Evolutionary conservation across 2,888 invertebrate species (phyloP).

Genomic region (Euphydryas editha): DNA sequence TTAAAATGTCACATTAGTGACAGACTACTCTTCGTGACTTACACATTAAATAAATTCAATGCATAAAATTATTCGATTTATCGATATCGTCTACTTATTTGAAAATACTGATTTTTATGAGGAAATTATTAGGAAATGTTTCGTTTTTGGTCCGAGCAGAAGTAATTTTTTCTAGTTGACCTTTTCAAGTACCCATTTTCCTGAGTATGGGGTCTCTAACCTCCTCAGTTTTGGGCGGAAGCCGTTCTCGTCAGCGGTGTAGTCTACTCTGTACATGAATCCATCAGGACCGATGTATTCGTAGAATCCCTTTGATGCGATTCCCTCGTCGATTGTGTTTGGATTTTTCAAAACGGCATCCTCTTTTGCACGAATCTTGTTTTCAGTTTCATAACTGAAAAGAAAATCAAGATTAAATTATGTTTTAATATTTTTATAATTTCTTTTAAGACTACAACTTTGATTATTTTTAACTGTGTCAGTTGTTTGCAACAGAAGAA

Average conservation of each 20-base stretch:
- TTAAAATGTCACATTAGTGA: constrained; percentile 69
- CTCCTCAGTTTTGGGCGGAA: constrained; percentile 77
- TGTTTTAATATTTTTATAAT: constrained; percentile 1
- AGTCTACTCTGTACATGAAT: constrained; percentile 80
- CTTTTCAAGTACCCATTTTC: constrained; percentile 78
- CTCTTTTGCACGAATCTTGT: constrained; percentile 81
- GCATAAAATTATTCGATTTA: constrained; percentile 35
- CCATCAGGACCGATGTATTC: constrained; percentile 82
- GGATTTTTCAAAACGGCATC: constrained; percentile 78
- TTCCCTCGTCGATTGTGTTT: constrained; percentile 77
- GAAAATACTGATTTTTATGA: constrained; percentile 73
- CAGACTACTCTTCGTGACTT: constrained; percentile 54
- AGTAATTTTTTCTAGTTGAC: constrained; percentile 58
- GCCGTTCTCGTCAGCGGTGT: constrained; percentile 80
- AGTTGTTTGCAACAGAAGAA: constrained; percentile 11
- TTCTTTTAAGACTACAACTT: not conserved
- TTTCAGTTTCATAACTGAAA: constrained; percentile 80
- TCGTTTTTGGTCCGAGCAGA: constrained; percentile 42
- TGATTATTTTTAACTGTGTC: not conserved
- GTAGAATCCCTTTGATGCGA: constrained; percentile 79
- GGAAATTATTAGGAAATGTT: constrained; percentile 49
- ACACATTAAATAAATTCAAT: constrained; percentile 38
- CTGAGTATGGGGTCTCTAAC: constrained; percentile 77
- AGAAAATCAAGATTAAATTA: constrained; percentile 36
- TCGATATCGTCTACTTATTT: constrained; percentile 57